These are phyloP conservation scores for Trichechus manatus DNA, from an alignment of 2,113 vertebrate genomes.

Conservation along the genomic window DNA sequence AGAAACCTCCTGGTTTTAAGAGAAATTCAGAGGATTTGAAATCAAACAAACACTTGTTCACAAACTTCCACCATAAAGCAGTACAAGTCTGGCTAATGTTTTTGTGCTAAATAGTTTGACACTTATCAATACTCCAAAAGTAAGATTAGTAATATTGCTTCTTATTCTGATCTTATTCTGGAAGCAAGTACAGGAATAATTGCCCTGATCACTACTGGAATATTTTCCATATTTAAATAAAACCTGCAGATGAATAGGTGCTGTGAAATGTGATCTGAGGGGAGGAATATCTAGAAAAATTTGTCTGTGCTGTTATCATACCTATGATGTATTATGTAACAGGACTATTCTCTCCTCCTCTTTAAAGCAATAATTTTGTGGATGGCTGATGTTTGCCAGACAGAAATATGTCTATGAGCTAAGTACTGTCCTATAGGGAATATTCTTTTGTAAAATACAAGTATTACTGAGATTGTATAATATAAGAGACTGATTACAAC, in stretches of 20 bases:
- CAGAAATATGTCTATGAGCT: not conserved
- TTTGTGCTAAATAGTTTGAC: not conserved
- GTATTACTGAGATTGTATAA: not conserved
- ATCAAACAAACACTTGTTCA: slow-evolving; percentile 14
- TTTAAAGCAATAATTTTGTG: not conserved
- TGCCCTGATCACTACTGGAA: not conserved
- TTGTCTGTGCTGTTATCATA: not conserved
- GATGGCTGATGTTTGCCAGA: not conserved
- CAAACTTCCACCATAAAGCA: not conserved
- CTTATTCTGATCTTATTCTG: not conserved
- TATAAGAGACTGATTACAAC: not conserved
- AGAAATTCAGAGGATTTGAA: slow-evolving; percentile 16
- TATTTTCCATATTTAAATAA: slow-evolving; percentile 1
- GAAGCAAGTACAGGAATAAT: not conserved
- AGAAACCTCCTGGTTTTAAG: not conserved
- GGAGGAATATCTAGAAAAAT: not conserved
- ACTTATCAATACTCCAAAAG: not conserved
- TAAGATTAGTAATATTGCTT: not conserved
- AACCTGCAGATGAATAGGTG: not conserved
- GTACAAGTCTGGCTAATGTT: not conserved
- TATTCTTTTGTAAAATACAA: not conserved
- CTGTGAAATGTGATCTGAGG: not conserved
- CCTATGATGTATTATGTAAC: not conserved
- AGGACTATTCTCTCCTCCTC: not conserved
- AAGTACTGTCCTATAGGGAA: not conserved